Conservation (phyloP, 2,797 vertebrate species). For the Syndactyla subalaris region DNA sequence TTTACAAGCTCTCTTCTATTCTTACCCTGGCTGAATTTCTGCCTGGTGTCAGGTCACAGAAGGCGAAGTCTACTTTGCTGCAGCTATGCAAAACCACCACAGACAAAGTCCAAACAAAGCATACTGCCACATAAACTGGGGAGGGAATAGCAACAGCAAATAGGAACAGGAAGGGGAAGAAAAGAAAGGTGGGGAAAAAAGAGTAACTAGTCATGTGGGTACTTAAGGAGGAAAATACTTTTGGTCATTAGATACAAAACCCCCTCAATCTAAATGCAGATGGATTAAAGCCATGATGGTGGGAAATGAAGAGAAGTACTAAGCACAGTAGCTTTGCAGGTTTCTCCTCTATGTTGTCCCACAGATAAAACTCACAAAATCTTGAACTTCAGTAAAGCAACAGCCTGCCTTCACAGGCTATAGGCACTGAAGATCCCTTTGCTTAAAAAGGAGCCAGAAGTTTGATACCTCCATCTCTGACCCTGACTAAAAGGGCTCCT, state of each 20-base stretch:
- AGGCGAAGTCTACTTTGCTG: slow-evolving; percentile 3
- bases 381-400: neutral
- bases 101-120: neutral
- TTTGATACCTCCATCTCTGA: slow-evolving; percentile 5
- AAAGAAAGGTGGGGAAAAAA: neutral
- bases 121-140: neutral
- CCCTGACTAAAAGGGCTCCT: slow-evolving; percentile 9
- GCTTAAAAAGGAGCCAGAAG: slow-evolving; percentile 23
- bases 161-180: neutral
- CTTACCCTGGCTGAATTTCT: slow-evolving; percentile 45
- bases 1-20: slow-evolving; percentile 31
- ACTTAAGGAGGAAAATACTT: neutral
- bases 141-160: neutral
- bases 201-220: neutral
- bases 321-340: neutral
- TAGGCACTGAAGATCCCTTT: neutral
- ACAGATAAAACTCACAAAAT: neutral
- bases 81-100: neutral
- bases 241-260: neutral
- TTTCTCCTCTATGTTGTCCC: neutral
- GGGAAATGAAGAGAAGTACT: neutral
- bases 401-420: neutral
- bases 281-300: neutral
- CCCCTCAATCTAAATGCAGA: neutral
- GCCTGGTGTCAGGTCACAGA: slow-evolving; percentile 50